phyloP scores from a whole-genome alignment of 2,888 invertebrate genomes.

The Hypena proboscidalis region DNA sequence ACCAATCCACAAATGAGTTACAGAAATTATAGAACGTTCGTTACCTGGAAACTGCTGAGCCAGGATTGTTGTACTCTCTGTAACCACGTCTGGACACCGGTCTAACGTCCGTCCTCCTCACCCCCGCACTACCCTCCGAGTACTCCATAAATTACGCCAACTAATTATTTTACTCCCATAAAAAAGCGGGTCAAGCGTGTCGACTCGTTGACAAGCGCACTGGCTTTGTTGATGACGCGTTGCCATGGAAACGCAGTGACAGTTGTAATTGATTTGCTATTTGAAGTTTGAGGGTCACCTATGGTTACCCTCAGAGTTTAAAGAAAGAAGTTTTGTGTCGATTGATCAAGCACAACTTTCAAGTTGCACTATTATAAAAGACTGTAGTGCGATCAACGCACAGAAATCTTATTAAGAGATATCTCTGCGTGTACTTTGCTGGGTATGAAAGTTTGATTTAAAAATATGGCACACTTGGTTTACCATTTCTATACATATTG shows the following conservation, averaged over 20 bases:
- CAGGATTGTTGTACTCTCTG: constrained; percentile 68
- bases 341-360: too few relatives aligned
- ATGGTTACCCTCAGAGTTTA: too few relatives aligned
- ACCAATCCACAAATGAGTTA: not conserved
- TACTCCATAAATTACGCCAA: constrained; percentile 70
- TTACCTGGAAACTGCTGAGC: constrained; percentile 69
- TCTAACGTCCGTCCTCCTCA: constrained; percentile 60
- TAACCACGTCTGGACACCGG: constrained; percentile 76
- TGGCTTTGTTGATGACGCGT: constrained; percentile 65
- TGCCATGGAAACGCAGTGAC: constrained; percentile 56
- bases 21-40: not conserved
- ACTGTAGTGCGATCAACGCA: too few relatives aligned
- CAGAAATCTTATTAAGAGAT: too few relatives aligned
- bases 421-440: too few relatives aligned
- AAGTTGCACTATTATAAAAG: too few relatives aligned
- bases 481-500: too few relatives aligned
- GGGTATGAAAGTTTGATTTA: too few relatives aligned
- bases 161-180: constrained; percentile 53
- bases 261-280: too few relatives aligned
- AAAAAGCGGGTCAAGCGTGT: constrained; percentile 50
- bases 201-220: constrained; percentile 61
- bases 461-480: too few relatives aligned
- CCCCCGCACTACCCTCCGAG: constrained; percentile 68
- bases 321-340: too few relatives aligned
- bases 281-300: too few relatives aligned